Evolutionary conservation across 92 coral and sea anemone species (phyloP).

Genomic region (Epizoanthus fatuus): DNA sequence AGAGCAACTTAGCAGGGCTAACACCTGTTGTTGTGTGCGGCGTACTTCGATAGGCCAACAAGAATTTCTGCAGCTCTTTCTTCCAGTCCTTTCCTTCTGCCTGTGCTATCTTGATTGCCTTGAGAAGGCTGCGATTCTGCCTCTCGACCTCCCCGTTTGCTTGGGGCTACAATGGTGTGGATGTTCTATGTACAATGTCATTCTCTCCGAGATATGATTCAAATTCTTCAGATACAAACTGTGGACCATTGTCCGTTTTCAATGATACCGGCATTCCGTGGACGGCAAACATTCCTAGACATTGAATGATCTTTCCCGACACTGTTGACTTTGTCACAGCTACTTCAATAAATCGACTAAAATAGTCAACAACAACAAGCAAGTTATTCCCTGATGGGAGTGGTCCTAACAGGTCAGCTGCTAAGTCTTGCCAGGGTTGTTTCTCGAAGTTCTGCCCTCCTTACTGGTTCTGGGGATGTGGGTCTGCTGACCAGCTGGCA

Average conservation of each 20-base stretch:
- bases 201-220: slow-evolving; percentile 4
- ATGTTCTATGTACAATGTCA: background rate
- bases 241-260: slow-evolving; percentile 44
- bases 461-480: no score
- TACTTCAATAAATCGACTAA: slow-evolving; percentile 35
- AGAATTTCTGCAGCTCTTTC: no score
- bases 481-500: no score
- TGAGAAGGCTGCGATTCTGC: background rate
- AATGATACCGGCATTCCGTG: slow-evolving; percentile 12
- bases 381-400: slow-evolving; percentile 4
- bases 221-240: slow-evolving; percentile 16
- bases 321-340: slow-evolving; percentile 1
- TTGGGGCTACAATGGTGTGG: background rate
- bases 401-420: slow-evolving; percentile 14
- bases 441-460: no score
- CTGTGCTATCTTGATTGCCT: background rate
- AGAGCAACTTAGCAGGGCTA: slow-evolving; percentile 8
- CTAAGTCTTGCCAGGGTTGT: background rate
- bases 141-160: slow-evolving; percentile 9
- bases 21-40: slow-evolving; percentile 21
- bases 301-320: background rate
- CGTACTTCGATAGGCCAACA: no score
- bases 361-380: slow-evolving; percentile 20
- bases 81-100: background rate
- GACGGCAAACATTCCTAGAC: background rate